Evolutionary conservation across 2,888 invertebrate genomes (phyloP).

Genomic region (Synergus itoensis): DNA sequence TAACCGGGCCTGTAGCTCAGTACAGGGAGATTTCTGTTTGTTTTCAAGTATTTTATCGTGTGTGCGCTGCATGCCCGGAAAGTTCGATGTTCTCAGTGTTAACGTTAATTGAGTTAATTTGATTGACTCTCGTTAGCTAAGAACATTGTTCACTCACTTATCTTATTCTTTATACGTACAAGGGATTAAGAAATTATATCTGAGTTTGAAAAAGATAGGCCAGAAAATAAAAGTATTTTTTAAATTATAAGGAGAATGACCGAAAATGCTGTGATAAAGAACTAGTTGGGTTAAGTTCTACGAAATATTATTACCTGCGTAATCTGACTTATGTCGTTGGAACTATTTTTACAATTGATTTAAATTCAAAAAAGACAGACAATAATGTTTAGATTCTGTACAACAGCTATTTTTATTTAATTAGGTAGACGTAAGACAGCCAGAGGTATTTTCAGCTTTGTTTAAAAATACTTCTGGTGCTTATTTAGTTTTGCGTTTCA

Average conservation of each 20-base stretch:
- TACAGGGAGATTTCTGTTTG: conserved; percentile 57
- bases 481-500: neutral
- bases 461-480: conserved; percentile 33
- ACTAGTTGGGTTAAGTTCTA: neutral
- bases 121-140: conserved; percentile 65
- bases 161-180: neutral
- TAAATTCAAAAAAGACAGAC: neutral
- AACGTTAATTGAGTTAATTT: conserved; percentile 35
- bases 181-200: neutral
- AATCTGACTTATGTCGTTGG: neutral
- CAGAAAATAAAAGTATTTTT: neutral
- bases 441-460: conserved; percentile 39
- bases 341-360: neutral
- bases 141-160: conserved; percentile 65
- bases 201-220: neutral
- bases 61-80: conserved; percentile 73
- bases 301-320: neutral
- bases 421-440: conserved; percentile 56
- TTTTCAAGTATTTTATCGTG: conserved; percentile 53
- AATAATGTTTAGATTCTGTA: conserved; percentile 52
- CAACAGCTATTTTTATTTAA: conserved; percentile 66
- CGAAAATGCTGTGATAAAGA: neutral
- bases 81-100: conserved; percentile 69
- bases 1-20: conserved; percentile 73
- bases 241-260: neutral